Percentiles rank a stretch among this genome's conserved stretches.
phyloP scores from a whole-genome alignment of 2,888 invertebrate species.

The Zygaena filipendulae region DNA sequence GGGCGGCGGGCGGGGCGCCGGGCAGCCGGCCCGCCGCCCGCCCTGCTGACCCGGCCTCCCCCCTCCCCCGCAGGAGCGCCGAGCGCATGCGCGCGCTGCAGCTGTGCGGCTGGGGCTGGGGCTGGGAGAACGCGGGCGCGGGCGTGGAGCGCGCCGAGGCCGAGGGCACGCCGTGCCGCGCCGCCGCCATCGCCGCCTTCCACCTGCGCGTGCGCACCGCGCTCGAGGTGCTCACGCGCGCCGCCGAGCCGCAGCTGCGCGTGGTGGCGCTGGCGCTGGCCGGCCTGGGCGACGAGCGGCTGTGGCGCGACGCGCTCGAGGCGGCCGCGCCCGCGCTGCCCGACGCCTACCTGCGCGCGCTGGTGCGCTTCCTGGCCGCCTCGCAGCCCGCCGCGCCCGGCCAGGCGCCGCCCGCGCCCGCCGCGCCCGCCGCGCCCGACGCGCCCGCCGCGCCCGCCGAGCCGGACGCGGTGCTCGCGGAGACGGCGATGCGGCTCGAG shows the following conservation, averaged over 20 bases:
- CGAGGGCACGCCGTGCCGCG: constrained; percentile 78
- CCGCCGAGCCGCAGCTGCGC: constrained; percentile 46
- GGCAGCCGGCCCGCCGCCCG: too few relatives aligned
- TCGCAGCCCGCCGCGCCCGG: constrained; percentile 67
- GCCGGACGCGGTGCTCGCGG: too few relatives aligned
- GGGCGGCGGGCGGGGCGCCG: neutral
- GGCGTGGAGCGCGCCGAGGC: constrained; percentile 73
- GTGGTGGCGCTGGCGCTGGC: constrained; percentile 70
- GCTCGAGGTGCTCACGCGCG: constrained; percentile 85
- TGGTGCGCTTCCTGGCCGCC: constrained; percentile 90
- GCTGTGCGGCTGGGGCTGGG: constrained; percentile 91
- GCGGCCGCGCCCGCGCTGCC: constrained; percentile 79
- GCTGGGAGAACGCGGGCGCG: constrained; percentile 70
- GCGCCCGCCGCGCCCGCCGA: constrained; percentile 57
- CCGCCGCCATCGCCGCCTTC: constrained; percentile 92
- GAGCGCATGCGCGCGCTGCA: constrained; percentile 84
- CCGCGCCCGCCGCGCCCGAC: constrained; percentile 20
- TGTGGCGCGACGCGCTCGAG: constrained; percentile 86
- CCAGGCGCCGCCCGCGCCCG: constrained; percentile 11
- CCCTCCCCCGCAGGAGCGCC: constrained; percentile 73
- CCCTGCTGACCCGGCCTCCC: too few relatives aligned
- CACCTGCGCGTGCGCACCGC: constrained; percentile 86
- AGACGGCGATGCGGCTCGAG: constrained; percentile 84
- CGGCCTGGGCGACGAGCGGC: constrained; percentile 87
- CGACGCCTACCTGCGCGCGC: constrained; percentile 91